phyloP scores from a whole-genome alignment of 2,113 vertebrate genomes.

The Haliaeetus leucogaster region DNA sequence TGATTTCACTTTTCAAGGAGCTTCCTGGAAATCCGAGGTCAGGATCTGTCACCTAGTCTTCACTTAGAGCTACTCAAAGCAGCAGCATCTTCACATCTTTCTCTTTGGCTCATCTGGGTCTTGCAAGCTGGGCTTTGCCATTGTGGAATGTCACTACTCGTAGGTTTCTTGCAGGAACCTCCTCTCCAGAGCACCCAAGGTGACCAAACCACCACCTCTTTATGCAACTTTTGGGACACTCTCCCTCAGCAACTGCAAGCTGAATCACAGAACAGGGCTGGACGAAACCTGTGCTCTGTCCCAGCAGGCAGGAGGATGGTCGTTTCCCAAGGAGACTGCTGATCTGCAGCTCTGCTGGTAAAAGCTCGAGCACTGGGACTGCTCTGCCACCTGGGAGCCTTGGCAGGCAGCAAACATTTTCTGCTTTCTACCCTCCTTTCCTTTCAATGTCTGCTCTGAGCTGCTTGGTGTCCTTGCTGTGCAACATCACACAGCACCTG shows the following conservation, averaged over 20 bases:
- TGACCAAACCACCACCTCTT: background rate
- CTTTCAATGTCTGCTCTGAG: background rate
- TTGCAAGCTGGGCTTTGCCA: background rate
- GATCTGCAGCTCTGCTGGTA: background rate
- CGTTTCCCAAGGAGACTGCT: background rate
- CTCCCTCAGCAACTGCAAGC: background rate
- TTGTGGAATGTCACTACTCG: accelerated
- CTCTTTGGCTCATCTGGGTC: background rate
- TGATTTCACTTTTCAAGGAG: background rate
- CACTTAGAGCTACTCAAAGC: background rate
- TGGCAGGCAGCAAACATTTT: background rate
- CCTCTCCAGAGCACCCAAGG: background rate
- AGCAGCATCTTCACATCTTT: background rate
- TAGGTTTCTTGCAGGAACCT: background rate
- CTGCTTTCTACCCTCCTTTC: background rate
- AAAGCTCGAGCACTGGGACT: background rate
- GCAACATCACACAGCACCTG: background rate
- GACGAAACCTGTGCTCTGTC: background rate
- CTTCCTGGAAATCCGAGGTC: background rate
- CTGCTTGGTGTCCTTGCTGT: background rate
- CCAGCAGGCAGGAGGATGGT: background rate
- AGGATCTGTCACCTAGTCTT: background rate
- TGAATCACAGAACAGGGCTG: background rate
- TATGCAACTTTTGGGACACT: background rate
- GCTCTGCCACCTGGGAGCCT: background rate